A percentile compares a stretch with the other conserved stretches of the same genome.
Evolutionary conservation across 2,113 vertebrate genomes (phyloP).

Genomic region (Bos taurus): ARS-UCD2.0 NC_037350.1:13949501-13950000

Average conservation of each 20-base stretch:
- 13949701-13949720: fast-evolving
- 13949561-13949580: fast-evolving
- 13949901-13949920: background rate
- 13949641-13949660: background rate
- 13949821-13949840: background rate
- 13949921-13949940: background rate
- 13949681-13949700: background rate
- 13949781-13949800: background rate
- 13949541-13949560: background rate
- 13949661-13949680: background rate
- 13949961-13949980: background rate
- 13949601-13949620: fast-evolving
- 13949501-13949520: background rate
- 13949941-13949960: background rate
- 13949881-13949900: background rate
- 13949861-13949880: fast-evolving
- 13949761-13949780: background rate
- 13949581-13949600: background rate
- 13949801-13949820: background rate
- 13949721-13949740: background rate
- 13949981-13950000: background rate
- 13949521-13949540: background rate
- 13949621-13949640: background rate
- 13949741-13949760: fast-evolving
- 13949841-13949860: background rate